These are phyloP conservation scores for Procambarus virginalis DNA, from an alignment of 1,140 invertebrate genomes.

Conservation along the genomic window DNA sequence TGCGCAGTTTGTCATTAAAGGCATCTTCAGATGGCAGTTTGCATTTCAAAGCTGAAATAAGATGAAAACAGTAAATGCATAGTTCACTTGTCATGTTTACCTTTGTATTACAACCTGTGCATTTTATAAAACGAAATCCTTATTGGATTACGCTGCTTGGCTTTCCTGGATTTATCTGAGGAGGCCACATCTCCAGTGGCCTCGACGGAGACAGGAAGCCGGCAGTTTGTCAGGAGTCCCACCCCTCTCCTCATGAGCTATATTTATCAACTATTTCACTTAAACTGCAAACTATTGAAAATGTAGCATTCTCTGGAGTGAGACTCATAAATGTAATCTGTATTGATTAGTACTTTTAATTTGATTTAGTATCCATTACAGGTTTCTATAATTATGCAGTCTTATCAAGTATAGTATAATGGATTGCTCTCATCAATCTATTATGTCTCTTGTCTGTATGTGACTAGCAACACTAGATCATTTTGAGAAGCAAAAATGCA, in stretches of 20 bases:
- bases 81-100: neutral
- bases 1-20: neutral
- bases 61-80: neutral
- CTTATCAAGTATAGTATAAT: neutral
- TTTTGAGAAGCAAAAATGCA: neutral
- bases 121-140: neutral
- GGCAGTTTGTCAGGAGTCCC: no score
- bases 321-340: neutral
- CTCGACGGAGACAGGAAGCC: no score
- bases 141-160: neutral
- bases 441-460: neutral
- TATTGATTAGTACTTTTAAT: neutral
- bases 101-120: neutral
- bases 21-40: neutral
- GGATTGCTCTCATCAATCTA: neutral
- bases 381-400: neutral
- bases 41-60: neutral
- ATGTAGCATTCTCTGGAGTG: neutral
- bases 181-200: no score
- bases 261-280: neutral
- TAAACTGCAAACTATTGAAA: neutral
- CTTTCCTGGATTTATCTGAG: neutral
- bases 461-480: neutral
- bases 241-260: neutral
- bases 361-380: neutral